Conservation (phyloP, 1,140 invertebrate genomes). For the Cyclargus thomasi region DNA sequence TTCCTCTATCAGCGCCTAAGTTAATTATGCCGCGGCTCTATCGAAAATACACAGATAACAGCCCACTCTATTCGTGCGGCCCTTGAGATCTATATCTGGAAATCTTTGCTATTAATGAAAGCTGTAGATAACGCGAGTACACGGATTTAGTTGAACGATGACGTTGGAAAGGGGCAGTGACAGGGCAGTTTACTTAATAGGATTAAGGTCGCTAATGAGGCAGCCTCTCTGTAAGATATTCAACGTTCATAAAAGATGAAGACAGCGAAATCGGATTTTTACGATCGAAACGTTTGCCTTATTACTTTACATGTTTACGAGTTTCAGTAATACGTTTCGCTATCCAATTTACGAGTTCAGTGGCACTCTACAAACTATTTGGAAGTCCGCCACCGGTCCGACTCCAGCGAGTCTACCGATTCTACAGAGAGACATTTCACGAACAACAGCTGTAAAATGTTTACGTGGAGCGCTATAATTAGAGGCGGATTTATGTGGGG, state of each 20-base stretch:
- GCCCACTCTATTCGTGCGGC: not conserved
- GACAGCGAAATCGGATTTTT: not conserved
- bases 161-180: not conserved
- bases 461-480: conserved; percentile 39
- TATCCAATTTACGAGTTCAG: not conserved
- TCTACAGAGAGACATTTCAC: not conserved
- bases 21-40: conserved; percentile 25
- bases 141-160: not conserved
- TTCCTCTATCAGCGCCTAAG: conserved; percentile 25
- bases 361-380: not conserved
- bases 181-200: not conserved
- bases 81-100: conserved; percentile 2
- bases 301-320: not conserved
- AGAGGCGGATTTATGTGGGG: conserved; percentile 50
- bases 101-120: not conserved
- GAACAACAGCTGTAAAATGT: conserved; percentile 8
- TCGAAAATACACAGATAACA: conserved; percentile 24
- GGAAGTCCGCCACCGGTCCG: not conserved
- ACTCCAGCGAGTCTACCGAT: not conserved
- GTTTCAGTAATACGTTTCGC: not conserved
- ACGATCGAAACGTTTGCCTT: not conserved
- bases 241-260: not conserved
- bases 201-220: not conserved
- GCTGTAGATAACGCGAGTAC: not conserved
- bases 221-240: not conserved